Conservation (phyloP, 1,140 invertebrate species). For the Microplitis mediator region DNA sequence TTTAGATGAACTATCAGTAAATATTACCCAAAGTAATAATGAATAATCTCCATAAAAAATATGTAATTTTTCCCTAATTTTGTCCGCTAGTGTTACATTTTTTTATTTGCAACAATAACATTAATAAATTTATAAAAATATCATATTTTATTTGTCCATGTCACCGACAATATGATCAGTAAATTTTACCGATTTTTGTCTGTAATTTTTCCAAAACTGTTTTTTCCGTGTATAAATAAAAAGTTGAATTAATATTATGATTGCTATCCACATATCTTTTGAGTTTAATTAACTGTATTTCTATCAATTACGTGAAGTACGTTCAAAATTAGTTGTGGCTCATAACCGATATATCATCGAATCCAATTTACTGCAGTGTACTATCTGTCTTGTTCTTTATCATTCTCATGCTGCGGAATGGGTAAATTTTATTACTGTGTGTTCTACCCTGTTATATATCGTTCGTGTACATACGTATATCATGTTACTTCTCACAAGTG, state of each 20-base stretch:
- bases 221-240: not conserved
- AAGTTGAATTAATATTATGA: conserved; percentile 21
- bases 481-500: conserved; percentile 33
- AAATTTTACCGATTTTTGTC: too few relatives aligned
- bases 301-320: conserved; percentile 55
- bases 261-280: conserved; percentile 10
- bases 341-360: conserved; percentile 52
- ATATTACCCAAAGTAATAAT: too few relatives aligned
- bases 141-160: too few relatives aligned
- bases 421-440: conserved; percentile 52
- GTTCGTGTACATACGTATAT: conserved; percentile 42
- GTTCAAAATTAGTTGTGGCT: conserved; percentile 51
- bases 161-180: too few relatives aligned
- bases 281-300: conserved; percentile 37
- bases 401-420: conserved; percentile 46
- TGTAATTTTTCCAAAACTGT: too few relatives aligned
- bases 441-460: conserved; percentile 46
- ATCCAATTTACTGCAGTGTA: conserved; percentile 49
- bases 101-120: too few relatives aligned
- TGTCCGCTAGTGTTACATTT: too few relatives aligned
- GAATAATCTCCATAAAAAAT: too few relatives aligned
- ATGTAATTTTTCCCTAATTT: too few relatives aligned
- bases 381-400: conserved; percentile 17
- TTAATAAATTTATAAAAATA: too few relatives aligned
- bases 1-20: too few relatives aligned